Evolutionary conservation across 2,113 vertebrate genomes (phyloP).

Genomic region (Pseudopipra pipra): DNA sequence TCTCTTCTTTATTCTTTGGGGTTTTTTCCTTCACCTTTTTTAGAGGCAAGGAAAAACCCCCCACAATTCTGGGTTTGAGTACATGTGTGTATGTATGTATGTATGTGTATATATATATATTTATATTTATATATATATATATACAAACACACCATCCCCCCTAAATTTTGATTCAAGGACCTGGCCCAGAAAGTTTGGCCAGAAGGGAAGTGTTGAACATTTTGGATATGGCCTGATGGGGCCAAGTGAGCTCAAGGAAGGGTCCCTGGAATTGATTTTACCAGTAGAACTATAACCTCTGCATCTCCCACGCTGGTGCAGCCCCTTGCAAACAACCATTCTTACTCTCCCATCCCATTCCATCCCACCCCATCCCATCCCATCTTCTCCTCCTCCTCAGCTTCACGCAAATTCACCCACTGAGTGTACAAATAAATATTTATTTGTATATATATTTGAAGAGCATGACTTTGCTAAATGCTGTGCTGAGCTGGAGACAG

Average conservation of each 20-base stretch:
- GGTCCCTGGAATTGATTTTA: neutral
- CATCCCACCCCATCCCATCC: neutral
- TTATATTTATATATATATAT: too few relatives aligned
- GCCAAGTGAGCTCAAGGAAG: neutral
- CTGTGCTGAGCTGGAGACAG: neutral
- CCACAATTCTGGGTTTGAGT: neutral
- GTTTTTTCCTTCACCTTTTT: neutral
- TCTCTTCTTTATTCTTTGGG: neutral
- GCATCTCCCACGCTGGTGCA: neutral
- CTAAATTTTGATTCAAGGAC: neutral
- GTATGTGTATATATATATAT: too few relatives aligned
- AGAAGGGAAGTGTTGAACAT: neutral
- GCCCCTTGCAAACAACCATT: neutral
- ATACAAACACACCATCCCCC: too few relatives aligned
- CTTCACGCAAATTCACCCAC: neutral
- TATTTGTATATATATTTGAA: neutral
- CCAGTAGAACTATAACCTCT: neutral
- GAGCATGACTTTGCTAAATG: neutral
- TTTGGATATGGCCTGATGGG: fast-evolving
- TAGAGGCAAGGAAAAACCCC: neutral
- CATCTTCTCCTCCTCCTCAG: neutral
- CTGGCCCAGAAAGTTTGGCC: neutral
- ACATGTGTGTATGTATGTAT: neutral
- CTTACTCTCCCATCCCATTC: too few relatives aligned
- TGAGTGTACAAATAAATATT: fast-evolving